Conservation (phyloP, 2,888 invertebrate species). For the Cistogaster globosa region DNA sequence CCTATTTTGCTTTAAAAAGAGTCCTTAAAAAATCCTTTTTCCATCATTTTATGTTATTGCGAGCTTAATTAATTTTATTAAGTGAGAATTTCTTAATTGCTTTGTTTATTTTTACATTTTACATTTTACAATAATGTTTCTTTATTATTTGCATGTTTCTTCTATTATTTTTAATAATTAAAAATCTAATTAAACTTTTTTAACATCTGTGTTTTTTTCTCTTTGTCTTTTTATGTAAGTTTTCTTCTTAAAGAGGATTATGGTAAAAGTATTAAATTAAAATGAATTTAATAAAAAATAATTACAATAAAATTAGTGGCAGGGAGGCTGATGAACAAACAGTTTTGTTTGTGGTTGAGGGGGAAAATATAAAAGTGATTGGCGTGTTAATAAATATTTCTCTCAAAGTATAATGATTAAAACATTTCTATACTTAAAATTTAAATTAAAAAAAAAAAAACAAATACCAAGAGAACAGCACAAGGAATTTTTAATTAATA, state of each 20-base stretch:
- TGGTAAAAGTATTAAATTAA: constrained; percentile 35
- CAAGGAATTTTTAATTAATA: too few species aligned
- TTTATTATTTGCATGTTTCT: not conserved
- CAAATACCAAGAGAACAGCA: too few species aligned
- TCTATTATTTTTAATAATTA: constrained; percentile 26
- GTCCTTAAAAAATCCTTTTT: constrained; percentile 17
- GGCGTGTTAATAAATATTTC: not conserved
- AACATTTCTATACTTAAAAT: not conserved
- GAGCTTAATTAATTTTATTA: not conserved
- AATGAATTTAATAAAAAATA: constrained; percentile 49
- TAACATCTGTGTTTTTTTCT: constrained; percentile 14
- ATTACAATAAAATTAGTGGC: constrained; percentile 10
- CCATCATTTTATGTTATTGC: not conserved
- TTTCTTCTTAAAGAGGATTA: constrained; percentile 55
- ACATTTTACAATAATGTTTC: not conserved
- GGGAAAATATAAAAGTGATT: not conserved
- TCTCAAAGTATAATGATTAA: too few species aligned
- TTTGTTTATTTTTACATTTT: constrained; percentile 48
- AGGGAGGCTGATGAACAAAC: too few species aligned
- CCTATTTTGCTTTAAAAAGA: constrained; percentile 4
- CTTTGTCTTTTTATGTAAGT: constrained; percentile 65
- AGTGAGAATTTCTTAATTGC: constrained; percentile 27
- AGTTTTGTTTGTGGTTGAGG: not conserved
- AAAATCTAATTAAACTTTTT: constrained; percentile 70
- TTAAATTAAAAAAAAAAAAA: too few species aligned